Conservation (phyloP, 2,888 invertebrate genomes). For the Agrochola litura region DNA sequence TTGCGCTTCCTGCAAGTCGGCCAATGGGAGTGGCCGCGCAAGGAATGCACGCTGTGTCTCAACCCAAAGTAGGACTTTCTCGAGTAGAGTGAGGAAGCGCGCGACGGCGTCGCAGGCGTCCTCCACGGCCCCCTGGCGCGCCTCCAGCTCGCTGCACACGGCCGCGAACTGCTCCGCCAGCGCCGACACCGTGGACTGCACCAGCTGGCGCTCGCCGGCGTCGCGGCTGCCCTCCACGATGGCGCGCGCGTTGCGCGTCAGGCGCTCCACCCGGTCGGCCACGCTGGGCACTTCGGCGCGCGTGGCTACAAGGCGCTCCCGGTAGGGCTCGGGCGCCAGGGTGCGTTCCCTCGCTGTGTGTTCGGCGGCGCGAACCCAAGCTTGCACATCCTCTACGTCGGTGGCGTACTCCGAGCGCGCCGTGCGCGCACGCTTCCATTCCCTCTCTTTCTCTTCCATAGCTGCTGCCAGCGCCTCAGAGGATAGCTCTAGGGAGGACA, state of each 20-base stretch:
- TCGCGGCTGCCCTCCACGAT: slow-evolving; percentile 95
- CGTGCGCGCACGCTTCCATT: slow-evolving; percentile 96
- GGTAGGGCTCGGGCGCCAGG: slow-evolving; percentile 93
- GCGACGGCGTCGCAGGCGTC: slow-evolving; percentile 97
- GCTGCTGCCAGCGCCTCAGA: slow-evolving; percentile 94
- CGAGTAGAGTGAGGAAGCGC: slow-evolving; percentile 95
- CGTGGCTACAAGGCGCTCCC: slow-evolving; percentile 94
- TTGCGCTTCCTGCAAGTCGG: slow-evolving; percentile 95
- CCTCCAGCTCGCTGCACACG: slow-evolving; percentile 94
- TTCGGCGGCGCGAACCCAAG: slow-evolving; percentile 96
- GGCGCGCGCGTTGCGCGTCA: slow-evolving; percentile 94
- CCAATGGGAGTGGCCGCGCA: slow-evolving; percentile 94
- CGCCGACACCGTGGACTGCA: slow-evolving; percentile 94
- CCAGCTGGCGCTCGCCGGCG: slow-evolving; percentile 93
- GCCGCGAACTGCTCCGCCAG: slow-evolving; percentile 95
- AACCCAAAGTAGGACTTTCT: slow-evolving; percentile 95
- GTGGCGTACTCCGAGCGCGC: slow-evolving; percentile 94
- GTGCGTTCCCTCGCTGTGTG: slow-evolving; percentile 95
- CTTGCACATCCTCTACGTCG: slow-evolving; percentile 95
- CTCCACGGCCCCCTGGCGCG: slow-evolving; percentile 95
- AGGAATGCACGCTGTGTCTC: slow-evolving; percentile 95
- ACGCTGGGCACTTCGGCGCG: slow-evolving; percentile 93
- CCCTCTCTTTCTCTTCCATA: slow-evolving; percentile 97
- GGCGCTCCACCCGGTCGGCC: slow-evolving; percentile 94
- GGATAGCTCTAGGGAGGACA: slow-evolving; percentile 95